These are phyloP conservation scores for Nymphalis urticae DNA, from an alignment of 2,888 invertebrate species.

Conservation along the genomic window DNA sequence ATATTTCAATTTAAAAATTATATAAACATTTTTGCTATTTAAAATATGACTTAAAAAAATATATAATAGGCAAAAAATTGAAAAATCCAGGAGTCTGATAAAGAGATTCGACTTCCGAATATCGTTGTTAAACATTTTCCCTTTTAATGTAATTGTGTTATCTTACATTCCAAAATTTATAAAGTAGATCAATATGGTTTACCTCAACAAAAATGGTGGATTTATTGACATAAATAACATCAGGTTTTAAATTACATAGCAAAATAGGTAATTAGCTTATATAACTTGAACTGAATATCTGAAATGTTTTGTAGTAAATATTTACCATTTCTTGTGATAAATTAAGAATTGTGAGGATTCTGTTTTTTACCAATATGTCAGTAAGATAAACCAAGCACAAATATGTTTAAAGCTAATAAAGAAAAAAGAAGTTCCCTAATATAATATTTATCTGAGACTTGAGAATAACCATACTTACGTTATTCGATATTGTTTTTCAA, in stretches of 20 bases:
- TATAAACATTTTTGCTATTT: conserved; percentile 1
- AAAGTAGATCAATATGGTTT: conserved; percentile 1
- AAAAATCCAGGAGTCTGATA: conserved; percentile 10
- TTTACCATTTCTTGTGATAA: background rate
- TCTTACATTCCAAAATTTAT: conserved; percentile 13
- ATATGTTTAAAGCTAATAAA: background rate
- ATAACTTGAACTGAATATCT: background rate
- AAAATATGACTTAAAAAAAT: background rate
- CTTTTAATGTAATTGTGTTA: conserved; percentile 17
- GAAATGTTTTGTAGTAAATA: background rate
- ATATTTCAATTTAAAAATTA: background rate
- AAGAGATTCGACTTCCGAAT: conserved; percentile 7
- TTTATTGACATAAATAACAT: background rate
- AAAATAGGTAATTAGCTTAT: background rate
- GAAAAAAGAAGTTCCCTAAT: conserved; percentile 3
- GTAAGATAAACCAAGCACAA: conserved; percentile 16
- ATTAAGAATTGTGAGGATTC: conserved; percentile 18
- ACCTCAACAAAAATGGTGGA: conserved; percentile 6
- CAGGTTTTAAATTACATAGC: background rate
- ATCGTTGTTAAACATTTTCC: conserved; percentile 14
- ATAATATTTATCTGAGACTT: background rate
- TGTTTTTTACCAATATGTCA: conserved; percentile 27
- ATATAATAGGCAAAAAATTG: background rate
- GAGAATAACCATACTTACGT: conserved; percentile 32
- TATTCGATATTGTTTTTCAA: conserved; percentile 65